A percentile compares a stretch with the other conserved stretches of the same genome.
These are phyloP conservation scores for Fundulus diaphanus DNA, from an alignment of 2,797 vertebrate genomes.

Conservation along the genomic window DNA sequence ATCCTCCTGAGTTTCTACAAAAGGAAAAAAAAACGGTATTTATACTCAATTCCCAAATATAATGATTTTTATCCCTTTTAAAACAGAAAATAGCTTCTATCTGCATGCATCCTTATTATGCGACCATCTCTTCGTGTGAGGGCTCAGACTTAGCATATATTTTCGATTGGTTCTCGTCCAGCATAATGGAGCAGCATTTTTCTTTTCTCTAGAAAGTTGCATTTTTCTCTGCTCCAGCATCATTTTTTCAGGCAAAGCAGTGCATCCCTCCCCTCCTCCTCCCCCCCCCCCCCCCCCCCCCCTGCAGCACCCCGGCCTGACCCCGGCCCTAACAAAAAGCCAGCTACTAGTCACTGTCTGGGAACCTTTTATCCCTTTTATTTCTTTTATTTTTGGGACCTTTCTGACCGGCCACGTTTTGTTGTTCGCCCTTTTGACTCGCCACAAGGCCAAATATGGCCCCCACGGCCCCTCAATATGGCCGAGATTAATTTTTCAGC, in stretches of 20 bases:
- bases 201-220: conserved; percentile 30
- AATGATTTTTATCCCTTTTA: neutral
- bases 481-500: conserved; percentile 75
- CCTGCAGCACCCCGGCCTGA: conserved; percentile 86
- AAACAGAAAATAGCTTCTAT: neutral
- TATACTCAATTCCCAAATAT: neutral
- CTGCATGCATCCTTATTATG: neutral
- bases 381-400: conserved; percentile 51
- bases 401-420: conserved; percentile 65
- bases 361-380: conserved; percentile 65
- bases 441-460: conserved; percentile 78
- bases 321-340: conserved; percentile 73
- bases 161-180: conserved; percentile 17
- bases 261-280: conserved; percentile 8
- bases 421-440: conserved; percentile 68
- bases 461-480: conserved; percentile 65
- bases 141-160: conserved; percentile 40
- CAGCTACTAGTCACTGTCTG: conserved; percentile 78
- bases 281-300: neutral
- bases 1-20: conserved; percentile 25
- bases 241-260: conserved; percentile 55
- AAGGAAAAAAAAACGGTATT: conserved; percentile 2
- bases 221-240: conserved; percentile 35
- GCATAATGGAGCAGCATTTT: conserved; percentile 50
- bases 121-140: conserved; percentile 39